Percentiles rank a stretch among this genome's conserved stretches.
phyloP scores from a whole-genome alignment of 2,888 invertebrate genomes.

The Sphaerophoria taeniata region DNA sequence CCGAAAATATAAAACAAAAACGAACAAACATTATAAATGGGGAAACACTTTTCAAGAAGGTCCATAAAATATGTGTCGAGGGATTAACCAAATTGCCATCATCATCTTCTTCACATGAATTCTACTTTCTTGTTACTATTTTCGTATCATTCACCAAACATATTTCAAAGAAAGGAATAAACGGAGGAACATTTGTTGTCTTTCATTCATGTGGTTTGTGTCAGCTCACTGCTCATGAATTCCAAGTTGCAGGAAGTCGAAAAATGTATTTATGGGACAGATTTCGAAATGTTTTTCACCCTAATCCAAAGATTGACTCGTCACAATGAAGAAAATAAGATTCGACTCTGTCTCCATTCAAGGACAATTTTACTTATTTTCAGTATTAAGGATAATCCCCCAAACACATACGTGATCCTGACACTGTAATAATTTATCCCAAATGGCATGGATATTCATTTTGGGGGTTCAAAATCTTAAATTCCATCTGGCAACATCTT shows the following conservation, averaged over 20 bases:
- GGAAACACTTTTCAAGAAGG: constrained; percentile 37
- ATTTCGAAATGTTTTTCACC: constrained; percentile 49
- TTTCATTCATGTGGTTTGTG: constrained; percentile 18
- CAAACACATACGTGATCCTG: constrained; percentile 68
- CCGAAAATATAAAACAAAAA: neutral
- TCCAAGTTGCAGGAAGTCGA: constrained; percentile 49
- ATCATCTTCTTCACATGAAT: constrained; percentile 30
- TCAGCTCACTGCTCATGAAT: constrained; percentile 23
- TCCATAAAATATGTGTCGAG: constrained; percentile 54
- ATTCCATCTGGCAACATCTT: constrained; percentile 67
- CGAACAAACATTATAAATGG: constrained; percentile 5
- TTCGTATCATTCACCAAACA: constrained; percentile 47
- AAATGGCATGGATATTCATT: constrained; percentile 42
- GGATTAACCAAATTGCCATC: constrained; percentile 63
- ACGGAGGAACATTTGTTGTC: neutral
- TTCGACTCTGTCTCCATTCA: neutral
- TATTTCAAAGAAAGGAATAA: neutral
- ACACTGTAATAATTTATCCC: constrained; percentile 65
- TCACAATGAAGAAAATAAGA: neutral
- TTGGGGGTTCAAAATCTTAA: constrained; percentile 43
- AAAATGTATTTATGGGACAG: constrained; percentile 65
- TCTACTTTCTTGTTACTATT: constrained; percentile 60
- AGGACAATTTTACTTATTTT: constrained; percentile 62
- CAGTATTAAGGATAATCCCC: constrained; percentile 70
- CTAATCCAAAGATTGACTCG: neutral